A percentile compares a stretch with the other conserved stretches of the same genome.
These are phyloP conservation scores for Tenodera sinensis DNA, from an alignment of 2,888 invertebrate species.

Conservation along the genomic window DNA sequence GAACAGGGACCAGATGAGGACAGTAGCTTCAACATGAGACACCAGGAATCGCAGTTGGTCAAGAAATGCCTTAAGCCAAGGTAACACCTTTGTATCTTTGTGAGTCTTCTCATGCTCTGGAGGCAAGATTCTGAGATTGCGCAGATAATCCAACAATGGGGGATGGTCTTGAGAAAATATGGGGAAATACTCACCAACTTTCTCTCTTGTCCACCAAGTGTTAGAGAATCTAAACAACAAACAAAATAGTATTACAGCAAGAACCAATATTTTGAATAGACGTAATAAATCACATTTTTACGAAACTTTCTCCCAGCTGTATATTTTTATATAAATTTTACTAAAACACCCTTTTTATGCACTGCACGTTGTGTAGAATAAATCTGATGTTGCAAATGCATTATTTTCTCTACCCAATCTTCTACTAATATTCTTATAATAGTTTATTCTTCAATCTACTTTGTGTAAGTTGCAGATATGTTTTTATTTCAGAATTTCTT, in stretches of 20 bases:
- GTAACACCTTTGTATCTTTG: neutral
- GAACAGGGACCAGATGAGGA: slow-evolving; percentile 55
- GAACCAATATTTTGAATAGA: too few relatives aligned
- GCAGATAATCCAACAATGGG: slow-evolving; percentile 55
- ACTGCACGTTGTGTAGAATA: too few relatives aligned
- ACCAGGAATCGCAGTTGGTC: slow-evolving; percentile 49
- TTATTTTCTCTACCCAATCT: too few relatives aligned
- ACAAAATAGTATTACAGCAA: neutral
- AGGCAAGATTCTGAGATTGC: slow-evolving; percentile 53
- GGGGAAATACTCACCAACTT: slow-evolving; percentile 57
- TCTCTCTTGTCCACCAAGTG: slow-evolving; percentile 53
- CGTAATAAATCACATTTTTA: too few relatives aligned
- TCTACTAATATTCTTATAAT: too few relatives aligned
- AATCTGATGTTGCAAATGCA: too few relatives aligned
- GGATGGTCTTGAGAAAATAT: slow-evolving; percentile 55
- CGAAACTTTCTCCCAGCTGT: too few relatives aligned
- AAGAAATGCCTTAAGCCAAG: slow-evolving; percentile 39
- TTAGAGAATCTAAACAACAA: slow-evolving; percentile 14
- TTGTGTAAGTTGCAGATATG: too few relatives aligned
- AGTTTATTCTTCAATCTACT: too few relatives aligned
- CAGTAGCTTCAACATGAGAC: slow-evolving; percentile 50
- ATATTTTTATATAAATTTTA: too few relatives aligned
- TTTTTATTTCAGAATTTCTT: too few relatives aligned
- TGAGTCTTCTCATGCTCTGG: slow-evolving; percentile 22
- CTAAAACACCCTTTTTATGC: too few relatives aligned